Base-by-base conservation (phyloP, 2,797 vertebrate species). In the Euphonia xanthogaster region DNA sequence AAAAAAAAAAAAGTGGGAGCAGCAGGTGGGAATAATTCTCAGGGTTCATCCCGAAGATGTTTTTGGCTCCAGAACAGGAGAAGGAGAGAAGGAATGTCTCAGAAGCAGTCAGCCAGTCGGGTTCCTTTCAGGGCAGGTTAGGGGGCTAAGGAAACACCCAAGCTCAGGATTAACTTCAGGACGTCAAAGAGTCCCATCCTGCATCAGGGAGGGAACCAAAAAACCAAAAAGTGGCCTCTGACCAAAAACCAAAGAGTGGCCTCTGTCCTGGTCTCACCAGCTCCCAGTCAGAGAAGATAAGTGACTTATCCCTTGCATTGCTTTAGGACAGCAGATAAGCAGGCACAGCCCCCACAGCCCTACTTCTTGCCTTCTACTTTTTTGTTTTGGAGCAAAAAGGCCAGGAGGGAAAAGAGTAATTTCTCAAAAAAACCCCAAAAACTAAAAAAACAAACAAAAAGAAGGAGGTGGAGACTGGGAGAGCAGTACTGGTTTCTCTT, bases 301-400 rank as follows among this genome's bases (percentile, higher is more conserved):
- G 7, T 16, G 17, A 31, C 2, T 47, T 66, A 33, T 12, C 15
- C 55, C 28, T 76, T 70, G 13, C 6, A 10, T 40, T 71, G 35
- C 48, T 80, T 72, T 83, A 88, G 75, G 42, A 37, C 22, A 53
- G 47, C 51, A 30, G 42, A n/a, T 30, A 31, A 72, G 37, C 62
- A 91, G 54, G 18, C 61, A 73, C 48, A 81, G 47, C 40, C 51
- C 94, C 91, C 82, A 80, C 89, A 97, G 94, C 95, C 96, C 94
- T 97, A 97, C 95, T 97, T 97, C 96, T 97, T 97, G 96, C 96
- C 96, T 97, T 96, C 94, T 96, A 96, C 95, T 72, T 86, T 93
- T 89, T 62, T 88, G 51, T 94, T 89, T 67, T 68, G 65, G 79
- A 91, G 50, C 73, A 80, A 96, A 96, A 96, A 94, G 78, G 92